Evolutionary conservation across 2,113 vertebrate genomes (phyloP).

Genomic region (Eublepharis macularius): DNA sequence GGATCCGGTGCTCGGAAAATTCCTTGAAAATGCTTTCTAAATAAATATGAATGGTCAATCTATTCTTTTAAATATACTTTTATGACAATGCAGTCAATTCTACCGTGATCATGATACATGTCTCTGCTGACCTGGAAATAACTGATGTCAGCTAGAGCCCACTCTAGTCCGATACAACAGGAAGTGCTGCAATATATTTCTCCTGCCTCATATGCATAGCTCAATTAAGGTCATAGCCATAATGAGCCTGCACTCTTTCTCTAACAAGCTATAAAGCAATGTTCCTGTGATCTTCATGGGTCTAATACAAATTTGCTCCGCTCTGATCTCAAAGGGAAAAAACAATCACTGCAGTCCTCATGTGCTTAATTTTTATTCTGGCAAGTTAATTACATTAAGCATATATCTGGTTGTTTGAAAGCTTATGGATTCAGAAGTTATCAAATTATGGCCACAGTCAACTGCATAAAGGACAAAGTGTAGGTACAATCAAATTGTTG

Average conservation of each 20-base stretch:
- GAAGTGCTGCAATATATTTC: not conserved
- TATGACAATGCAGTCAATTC: not conserved
- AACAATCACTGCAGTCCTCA: not conserved
- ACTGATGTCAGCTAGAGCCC: not conserved
- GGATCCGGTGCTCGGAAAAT: not conserved
- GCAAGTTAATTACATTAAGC: not conserved
- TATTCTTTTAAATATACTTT: not conserved
- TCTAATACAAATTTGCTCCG: rapidly evolving
- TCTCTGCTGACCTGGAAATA: not conserved
- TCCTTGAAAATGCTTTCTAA: not conserved
- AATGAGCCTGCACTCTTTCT: rapidly evolving
- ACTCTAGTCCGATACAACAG: not conserved
- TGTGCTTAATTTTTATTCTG: not conserved
- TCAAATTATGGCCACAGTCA: not conserved
- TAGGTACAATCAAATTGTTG: too few relatives aligned
- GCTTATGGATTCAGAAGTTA: not conserved
- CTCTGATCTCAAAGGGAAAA: not conserved
- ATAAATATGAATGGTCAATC: too few relatives aligned
- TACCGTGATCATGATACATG: not conserved
- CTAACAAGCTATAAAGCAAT: not conserved
- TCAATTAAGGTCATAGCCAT: not conserved
- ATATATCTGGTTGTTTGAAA: not conserved
- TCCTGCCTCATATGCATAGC: not conserved
- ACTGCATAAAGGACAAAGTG: not conserved
- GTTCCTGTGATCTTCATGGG: not conserved